Evolutionary conservation across 1,140 invertebrate genomes (phyloP), one percentile per base, ranked within the genome.

Genomic region (Notospermus geniculatus): DNA sequence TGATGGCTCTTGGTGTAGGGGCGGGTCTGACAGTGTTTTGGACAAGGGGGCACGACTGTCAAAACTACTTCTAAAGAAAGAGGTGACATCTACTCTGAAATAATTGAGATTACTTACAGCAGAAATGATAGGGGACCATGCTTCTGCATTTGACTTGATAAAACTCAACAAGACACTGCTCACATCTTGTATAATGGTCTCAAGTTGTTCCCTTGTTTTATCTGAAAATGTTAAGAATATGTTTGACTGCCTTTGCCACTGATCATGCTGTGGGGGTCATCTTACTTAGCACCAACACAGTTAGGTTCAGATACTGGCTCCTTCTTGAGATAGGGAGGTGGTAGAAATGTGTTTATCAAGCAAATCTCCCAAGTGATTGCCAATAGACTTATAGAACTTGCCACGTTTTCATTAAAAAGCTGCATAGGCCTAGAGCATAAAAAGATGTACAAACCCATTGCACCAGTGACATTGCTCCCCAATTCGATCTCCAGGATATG

Each of bases 51-150:
- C 39, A 19, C 39, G 19, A 43, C 19, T 43, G 19, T 43, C 19
- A 19, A 19, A 43, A 43, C 19, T 11, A 11, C 11, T 43, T 7
- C 46, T 23, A 50, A 50, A 5, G n/a, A 50, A n/a, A 50, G 4
- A 4, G n/a, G n/a, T n/a, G n/a, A n/a, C n/a, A n/a, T n/a, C n/a
- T n/a, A n/a, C n/a, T n/a, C n/a, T n/a, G n/a, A n/a, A n/a, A n/a
- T n/a, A n/a, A n/a, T n/a, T 54, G 32, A n/a, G 11, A 1, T 13
- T 25, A 67, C 76, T 70, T 65, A 79, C 77, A 54, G 87, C 85
- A 19, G 90, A 91, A 59, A 93, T 87, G 43, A 91, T 87, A 2
- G 89, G 88, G 27, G 88, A 87, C 90, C 89, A 94, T 0, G 89
- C 87, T 70, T 87, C 84, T 23, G 88, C 85, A 71, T 88, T 88